phyloP scores from a whole-genome alignment of 2,888 invertebrate genomes.

The Troglohyphantes excavatus region DNA sequence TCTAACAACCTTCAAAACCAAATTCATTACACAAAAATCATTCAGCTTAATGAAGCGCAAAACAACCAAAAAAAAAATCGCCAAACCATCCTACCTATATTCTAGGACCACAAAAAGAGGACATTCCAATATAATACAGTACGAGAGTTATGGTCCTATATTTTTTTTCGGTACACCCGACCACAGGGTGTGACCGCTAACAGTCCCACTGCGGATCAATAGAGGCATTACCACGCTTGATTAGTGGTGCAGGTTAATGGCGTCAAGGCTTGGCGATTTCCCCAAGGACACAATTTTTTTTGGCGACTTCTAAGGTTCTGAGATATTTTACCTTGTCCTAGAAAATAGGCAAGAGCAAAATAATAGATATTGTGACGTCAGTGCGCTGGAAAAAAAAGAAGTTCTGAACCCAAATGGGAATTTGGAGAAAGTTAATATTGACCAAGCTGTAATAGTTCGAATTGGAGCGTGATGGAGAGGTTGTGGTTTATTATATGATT shows the following conservation, averaged over 20 bases:
- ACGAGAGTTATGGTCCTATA: constrained; percentile 19
- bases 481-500: background rate
- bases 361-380: background rate
- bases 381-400: background rate
- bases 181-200: constrained; percentile 33
- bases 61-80: no score
- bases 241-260: constrained; percentile 45
- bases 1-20: no score
- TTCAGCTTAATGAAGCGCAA: no score
- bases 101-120: background rate
- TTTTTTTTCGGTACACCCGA: background rate
- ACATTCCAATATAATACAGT: constrained; percentile 12
- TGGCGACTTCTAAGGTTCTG: background rate
- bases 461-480: background rate
- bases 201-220: constrained; percentile 35
- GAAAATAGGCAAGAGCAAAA: background rate
- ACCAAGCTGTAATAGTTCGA: background rate
- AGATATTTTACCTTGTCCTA: background rate
- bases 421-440: background rate
- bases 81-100: background rate
- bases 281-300: constrained; percentile 27
- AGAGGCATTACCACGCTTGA: constrained; percentile 55
- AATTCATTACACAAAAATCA: no score
- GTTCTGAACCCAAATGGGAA: background rate
- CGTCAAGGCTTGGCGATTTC: constrained; percentile 33